Evolutionary conservation across 2,888 invertebrate genomes (phyloP).

Genomic region (Shargacucullia verbasci): DNA sequence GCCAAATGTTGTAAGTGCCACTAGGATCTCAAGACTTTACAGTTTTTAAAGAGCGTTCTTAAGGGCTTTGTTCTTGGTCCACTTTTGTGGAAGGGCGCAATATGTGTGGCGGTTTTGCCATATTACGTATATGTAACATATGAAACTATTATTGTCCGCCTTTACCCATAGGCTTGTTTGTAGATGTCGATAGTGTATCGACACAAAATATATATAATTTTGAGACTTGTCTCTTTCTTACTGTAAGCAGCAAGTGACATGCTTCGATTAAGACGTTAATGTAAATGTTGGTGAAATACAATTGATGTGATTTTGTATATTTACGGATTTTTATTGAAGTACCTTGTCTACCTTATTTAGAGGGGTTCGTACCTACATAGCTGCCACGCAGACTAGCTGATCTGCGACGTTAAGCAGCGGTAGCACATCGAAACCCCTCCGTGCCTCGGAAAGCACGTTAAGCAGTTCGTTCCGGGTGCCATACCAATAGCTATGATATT

Average conservation of each 20-base stretch:
- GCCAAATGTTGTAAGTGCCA: constrained; percentile 19
- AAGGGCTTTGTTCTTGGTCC: constrained; percentile 25
- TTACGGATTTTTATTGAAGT: constrained; percentile 78
- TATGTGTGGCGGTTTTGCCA: constrained; percentile 14
- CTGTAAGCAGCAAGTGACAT: constrained; percentile 85
- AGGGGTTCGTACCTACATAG: too few species aligned
- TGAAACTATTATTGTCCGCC: constrained; percentile 81
- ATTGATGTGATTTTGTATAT: constrained; percentile 88
- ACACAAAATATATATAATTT: constrained; percentile 72
- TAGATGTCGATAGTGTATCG: constrained; percentile 73
- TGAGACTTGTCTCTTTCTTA: constrained; percentile 83
- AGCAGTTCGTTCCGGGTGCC: too few species aligned
- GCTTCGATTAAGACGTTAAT: constrained; percentile 87
- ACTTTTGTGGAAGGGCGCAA: constrained; percentile 18
- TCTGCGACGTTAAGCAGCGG: too few species aligned
- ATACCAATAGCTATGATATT: too few species aligned
- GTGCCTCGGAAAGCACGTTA: too few species aligned
- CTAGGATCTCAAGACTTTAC: constrained; percentile 15
- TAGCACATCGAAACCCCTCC: too few species aligned
- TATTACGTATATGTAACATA: constrained; percentile 73
- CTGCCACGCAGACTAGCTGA: too few species aligned
- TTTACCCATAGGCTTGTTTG: constrained; percentile 84
- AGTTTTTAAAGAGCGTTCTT: constrained; percentile 20
- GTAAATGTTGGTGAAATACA: constrained; percentile 89
- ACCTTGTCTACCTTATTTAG: constrained; percentile 14